These are phyloP conservation scores for Chaetorhynchus papuensis DNA, from an alignment of 2,113 vertebrate species.

Conservation along the genomic window DNA sequence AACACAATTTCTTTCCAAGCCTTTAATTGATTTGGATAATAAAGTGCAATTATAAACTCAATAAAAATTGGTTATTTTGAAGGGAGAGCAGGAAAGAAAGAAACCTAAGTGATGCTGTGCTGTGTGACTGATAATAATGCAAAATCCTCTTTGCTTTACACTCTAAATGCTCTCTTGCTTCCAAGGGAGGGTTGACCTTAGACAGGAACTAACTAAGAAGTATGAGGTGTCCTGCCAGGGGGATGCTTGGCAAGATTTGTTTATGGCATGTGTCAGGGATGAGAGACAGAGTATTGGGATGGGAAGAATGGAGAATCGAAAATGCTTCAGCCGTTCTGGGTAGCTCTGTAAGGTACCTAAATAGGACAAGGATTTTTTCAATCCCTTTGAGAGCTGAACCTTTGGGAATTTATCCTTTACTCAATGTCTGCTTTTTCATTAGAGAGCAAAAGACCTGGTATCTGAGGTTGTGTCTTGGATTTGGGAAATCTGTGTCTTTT, in stretches of 20 bases:
- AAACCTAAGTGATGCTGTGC: background rate
- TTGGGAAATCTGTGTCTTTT: background rate
- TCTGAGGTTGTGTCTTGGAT: background rate
- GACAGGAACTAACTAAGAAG: background rate
- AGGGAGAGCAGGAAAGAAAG: background rate
- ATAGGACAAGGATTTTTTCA: background rate
- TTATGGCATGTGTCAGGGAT: background rate
- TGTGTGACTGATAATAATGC: background rate
- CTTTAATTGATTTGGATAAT: conserved; percentile 55
- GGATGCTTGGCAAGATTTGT: background rate
- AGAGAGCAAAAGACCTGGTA: background rate
- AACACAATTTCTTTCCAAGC: conserved; percentile 3
- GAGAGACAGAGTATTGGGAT: background rate
- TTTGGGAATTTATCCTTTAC: background rate
- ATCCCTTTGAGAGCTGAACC: background rate
- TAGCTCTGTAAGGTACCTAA: background rate
- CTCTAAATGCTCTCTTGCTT: background rate
- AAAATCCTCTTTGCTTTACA: background rate
- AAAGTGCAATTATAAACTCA: conserved; percentile 38
- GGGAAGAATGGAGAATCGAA: background rate
- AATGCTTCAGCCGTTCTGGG: background rate
- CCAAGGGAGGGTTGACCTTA: background rate
- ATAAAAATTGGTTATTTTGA: conserved; percentile 34
- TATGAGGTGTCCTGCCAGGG: background rate
- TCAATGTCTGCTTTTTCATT: background rate